Conservation (phyloP, 2,888 invertebrate species). For the Heliconius cydno region DNA sequence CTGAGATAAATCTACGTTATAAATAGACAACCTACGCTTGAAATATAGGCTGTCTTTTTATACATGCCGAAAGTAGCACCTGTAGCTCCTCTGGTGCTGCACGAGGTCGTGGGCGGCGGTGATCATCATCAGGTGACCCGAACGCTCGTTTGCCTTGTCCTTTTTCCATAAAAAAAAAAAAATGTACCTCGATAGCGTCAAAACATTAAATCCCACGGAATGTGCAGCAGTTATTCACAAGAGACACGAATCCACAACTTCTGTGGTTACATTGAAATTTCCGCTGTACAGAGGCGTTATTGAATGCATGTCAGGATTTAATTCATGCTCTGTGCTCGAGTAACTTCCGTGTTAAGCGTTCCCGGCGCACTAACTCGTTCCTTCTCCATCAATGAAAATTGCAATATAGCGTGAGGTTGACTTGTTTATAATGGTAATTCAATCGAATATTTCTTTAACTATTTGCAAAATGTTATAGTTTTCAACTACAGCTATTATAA, state of each 20-base stretch:
- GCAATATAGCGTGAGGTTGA: conserved; percentile 16
- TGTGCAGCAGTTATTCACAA: conserved; percentile 10
- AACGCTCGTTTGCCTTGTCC: no score
- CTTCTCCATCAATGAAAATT: conserved; percentile 18
- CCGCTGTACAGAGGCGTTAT: conserved; percentile 2
- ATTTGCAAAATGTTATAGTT: neutral
- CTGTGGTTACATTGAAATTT: neutral
- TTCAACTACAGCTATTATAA: neutral
- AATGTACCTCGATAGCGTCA: neutral
- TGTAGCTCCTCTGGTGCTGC: no score
- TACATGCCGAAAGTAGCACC: neutral
- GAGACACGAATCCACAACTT: conserved; percentile 16
- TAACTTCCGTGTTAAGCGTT: conserved; percentile 28
- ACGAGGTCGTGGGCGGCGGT: no score
- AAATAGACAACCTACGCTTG: neutral
- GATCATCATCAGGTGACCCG: no score
- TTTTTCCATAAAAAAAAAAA: no score
- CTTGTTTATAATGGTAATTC: conserved; percentile 6
- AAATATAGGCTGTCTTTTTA: neutral
- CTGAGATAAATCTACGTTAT: neutral
- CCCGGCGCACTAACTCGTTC: conserved; percentile 12
- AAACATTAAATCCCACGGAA: neutral
- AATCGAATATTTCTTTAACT: neutral
- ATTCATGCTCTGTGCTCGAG: conserved; percentile 20
- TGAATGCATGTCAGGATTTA: conserved; percentile 29